These are phyloP conservation scores for Enteromius thamalakanensis DNA, from an alignment of 2,797 vertebrate genomes.

Conservation along the genomic window DNA sequence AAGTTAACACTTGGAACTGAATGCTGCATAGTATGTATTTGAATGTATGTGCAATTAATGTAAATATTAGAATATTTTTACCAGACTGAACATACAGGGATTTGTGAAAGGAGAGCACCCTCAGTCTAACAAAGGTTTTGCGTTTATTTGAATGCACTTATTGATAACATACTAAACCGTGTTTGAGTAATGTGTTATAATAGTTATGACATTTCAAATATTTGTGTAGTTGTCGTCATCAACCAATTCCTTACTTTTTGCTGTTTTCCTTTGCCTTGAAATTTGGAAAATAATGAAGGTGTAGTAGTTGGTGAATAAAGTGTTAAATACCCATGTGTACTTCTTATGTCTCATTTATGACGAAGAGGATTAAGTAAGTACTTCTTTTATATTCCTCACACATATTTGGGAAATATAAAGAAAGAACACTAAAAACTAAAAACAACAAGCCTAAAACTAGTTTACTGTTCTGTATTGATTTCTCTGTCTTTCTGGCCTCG, in stretches of 20 bases:
- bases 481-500: not conserved
- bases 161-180: conserved; percentile 44
- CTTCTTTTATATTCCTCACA: not conserved
- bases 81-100: conserved; percentile 71
- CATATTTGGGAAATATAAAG: not conserved
- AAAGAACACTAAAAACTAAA: not conserved
- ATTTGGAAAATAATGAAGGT: conserved; percentile 35
- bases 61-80: conserved; percentile 83
- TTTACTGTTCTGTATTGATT: not conserved
- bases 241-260: conserved; percentile 62
- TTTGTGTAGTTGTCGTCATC: conserved; percentile 30
- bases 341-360: not conserved
- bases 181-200: conserved; percentile 53
- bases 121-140: conserved; percentile 42
- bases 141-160: conserved; percentile 54
- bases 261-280: conserved; percentile 59
- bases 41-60: conserved; percentile 85
- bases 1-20: conserved; percentile 69
- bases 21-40: conserved; percentile 79
- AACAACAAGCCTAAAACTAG: not conserved
- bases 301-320: conserved; percentile 39
- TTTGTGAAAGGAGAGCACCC: conserved; percentile 43
- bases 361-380: too few relatives aligned
- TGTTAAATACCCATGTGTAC: conserved; percentile 30
- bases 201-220: conserved; percentile 60